Evolutionary conservation across 2,888 invertebrate genomes (phyloP).

Genomic region (Acronicta leporina): DNA sequence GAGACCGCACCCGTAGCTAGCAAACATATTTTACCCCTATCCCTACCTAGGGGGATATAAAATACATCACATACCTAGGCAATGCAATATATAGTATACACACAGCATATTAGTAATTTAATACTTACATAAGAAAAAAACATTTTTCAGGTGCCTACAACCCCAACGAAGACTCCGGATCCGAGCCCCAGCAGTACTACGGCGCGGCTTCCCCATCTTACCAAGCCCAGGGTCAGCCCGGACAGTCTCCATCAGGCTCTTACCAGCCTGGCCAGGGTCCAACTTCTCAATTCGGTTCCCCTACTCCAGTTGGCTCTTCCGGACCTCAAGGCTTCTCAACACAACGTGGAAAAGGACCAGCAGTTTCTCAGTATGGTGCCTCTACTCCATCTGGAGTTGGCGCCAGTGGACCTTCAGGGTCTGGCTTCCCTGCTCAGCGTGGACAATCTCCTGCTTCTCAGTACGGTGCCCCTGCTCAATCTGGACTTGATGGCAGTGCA

Average conservation of each 20-base stretch:
- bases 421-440: constrained; percentile 10
- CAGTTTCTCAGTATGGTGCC: constrained; percentile 21
- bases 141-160: constrained; percentile 79
- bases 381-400: constrained; percentile 22
- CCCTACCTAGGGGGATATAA: too few species aligned
- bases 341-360: constrained; percentile 14
- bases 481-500: constrained; percentile 19
- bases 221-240: constrained; percentile 40
- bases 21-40: too few species aligned
- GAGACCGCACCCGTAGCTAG: too few species aligned
- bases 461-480: constrained; percentile 9
- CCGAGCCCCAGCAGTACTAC: constrained; percentile 60
- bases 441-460: constrained; percentile 9
- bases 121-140: not conserved
- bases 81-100: too few species aligned
- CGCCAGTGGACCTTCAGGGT: not conserved
- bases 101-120: too few species aligned
- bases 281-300: constrained; percentile 31
- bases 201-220: constrained; percentile 37
- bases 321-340: constrained; percentile 37
- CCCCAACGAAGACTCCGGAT: constrained; percentile 73
- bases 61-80: too few species aligned
- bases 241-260: constrained; percentile 20
- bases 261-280: constrained; percentile 8
- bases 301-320: constrained; percentile 14